Conservation (phyloP, 2,888 invertebrate species). For the Chromoteleia sp. region DNA sequence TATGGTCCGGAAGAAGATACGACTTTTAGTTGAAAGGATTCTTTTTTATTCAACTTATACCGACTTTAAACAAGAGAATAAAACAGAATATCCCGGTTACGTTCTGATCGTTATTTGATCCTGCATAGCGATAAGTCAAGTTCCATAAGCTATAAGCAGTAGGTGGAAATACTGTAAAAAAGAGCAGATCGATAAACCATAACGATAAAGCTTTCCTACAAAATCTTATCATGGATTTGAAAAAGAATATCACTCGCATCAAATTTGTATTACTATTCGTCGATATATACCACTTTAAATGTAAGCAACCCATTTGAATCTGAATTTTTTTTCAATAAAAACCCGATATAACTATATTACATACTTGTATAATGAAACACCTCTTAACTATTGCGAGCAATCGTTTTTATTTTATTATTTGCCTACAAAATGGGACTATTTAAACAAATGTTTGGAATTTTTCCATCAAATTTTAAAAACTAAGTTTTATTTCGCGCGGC, state of each 20-base stretch:
- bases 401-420: too few species aligned
- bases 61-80: constrained; percentile 59
- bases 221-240: constrained; percentile 49
- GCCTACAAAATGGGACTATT: too few species aligned
- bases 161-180: constrained; percentile 48
- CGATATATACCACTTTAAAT: constrained; percentile 33
- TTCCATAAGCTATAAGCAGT: constrained; percentile 53
- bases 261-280: constrained; percentile 47
- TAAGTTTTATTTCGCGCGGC: neutral
- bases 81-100: constrained; percentile 45
- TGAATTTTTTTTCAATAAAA: neutral
- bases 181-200: constrained; percentile 49
- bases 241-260: constrained; percentile 45
- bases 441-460: too few species aligned
- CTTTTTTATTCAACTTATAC: constrained; percentile 38
- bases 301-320: neutral
- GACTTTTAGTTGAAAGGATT: constrained; percentile 31
- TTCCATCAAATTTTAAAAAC: constrained; percentile 3
- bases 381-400: too few species aligned
- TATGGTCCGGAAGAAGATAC: constrained; percentile 13
- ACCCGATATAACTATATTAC: neutral
- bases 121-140: constrained; percentile 54
- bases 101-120: constrained; percentile 59
- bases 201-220: constrained; percentile 47
- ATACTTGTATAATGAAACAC: neutral